phyloP scores from a whole-genome alignment of 1,140 invertebrate species.

The Drosophila teissieri region DNA sequence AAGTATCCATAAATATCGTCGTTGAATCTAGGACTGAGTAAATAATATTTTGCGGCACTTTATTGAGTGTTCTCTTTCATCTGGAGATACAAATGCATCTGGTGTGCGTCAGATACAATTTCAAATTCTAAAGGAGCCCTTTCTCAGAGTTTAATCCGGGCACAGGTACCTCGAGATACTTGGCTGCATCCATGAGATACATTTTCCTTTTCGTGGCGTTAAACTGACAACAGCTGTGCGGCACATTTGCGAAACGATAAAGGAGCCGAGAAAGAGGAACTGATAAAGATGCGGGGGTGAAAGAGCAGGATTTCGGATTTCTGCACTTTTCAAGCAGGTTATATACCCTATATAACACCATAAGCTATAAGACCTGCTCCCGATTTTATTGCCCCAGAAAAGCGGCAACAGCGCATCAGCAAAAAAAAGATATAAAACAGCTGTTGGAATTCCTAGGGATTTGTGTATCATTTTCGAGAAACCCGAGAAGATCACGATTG shows the following conservation, averaged over 20 bases:
- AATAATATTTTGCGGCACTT: neutral
- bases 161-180: slow-evolving; percentile 23
- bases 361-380: neutral
- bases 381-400: slow-evolving; percentile 27
- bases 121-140: slow-evolving; percentile 2
- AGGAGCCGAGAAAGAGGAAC: slow-evolving; percentile 12
- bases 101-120: slow-evolving; percentile 8
- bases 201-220: slow-evolving; percentile 38
- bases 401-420: slow-evolving; percentile 31
- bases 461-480: slow-evolving; percentile 16
- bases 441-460: slow-evolving; percentile 23
- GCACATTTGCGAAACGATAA: slow-evolving; percentile 44
- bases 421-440: slow-evolving; percentile 10
- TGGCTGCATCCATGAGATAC: slow-evolving; percentile 63
- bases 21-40: neutral
- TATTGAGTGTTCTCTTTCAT: neutral
- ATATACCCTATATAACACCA: neutral
- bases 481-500: slow-evolving; percentile 11
- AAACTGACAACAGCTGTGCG: slow-evolving; percentile 68
- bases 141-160: slow-evolving; percentile 18
- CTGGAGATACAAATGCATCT: slow-evolving; percentile 2
- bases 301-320: slow-evolving; percentile 23
- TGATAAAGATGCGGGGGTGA: neutral
- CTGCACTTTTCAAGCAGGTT: slow-evolving; percentile 32
- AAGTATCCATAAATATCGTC: neutral